Evolutionary conservation across 2,888 invertebrate species (phyloP).

Genomic region (Drosophila histrio): DNA sequence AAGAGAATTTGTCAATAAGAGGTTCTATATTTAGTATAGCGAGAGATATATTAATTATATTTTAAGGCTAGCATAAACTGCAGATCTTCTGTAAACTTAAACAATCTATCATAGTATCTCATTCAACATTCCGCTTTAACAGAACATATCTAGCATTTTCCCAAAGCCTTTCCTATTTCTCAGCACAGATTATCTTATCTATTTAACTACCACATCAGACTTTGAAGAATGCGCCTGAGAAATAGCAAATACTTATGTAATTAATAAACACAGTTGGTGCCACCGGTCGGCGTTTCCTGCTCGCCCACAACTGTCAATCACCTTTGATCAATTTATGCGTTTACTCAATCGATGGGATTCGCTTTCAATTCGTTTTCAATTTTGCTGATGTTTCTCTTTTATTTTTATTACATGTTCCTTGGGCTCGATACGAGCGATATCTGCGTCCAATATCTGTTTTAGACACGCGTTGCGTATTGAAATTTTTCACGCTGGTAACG

Average conservation of each 20-base stretch:
- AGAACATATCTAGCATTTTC: neutral
- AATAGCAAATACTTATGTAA: slow-evolving; percentile 23
- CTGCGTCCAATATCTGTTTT: slow-evolving; percentile 60
- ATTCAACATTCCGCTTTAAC: neutral
- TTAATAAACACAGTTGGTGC: neutral
- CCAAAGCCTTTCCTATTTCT: neutral
- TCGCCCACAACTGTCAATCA: slow-evolving; percentile 75
- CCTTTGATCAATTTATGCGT: slow-evolving; percentile 60
- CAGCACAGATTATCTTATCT: neutral
- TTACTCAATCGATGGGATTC: slow-evolving; percentile 66
- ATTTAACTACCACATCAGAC: neutral
- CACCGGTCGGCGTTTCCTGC: slow-evolving; percentile 49
- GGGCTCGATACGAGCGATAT: slow-evolving; percentile 49
- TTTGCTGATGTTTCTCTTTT: slow-evolving; percentile 2
- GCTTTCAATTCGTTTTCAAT: slow-evolving; percentile 40
- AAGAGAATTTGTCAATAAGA: too few relatives aligned
- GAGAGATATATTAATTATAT: too few relatives aligned
- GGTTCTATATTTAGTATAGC: too few relatives aligned
- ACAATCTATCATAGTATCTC: neutral
- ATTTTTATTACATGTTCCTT: slow-evolving; percentile 47
- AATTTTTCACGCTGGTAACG: slow-evolving; percentile 63
- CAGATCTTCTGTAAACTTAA: too few relatives aligned
- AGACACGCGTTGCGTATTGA: slow-evolving; percentile 65
- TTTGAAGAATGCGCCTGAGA: slow-evolving; percentile 5
- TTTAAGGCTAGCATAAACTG: too few relatives aligned